Evolutionary conservation across 2,797 vertebrate species (phyloP).

Genomic region (Spinus olivaceus): DNA sequence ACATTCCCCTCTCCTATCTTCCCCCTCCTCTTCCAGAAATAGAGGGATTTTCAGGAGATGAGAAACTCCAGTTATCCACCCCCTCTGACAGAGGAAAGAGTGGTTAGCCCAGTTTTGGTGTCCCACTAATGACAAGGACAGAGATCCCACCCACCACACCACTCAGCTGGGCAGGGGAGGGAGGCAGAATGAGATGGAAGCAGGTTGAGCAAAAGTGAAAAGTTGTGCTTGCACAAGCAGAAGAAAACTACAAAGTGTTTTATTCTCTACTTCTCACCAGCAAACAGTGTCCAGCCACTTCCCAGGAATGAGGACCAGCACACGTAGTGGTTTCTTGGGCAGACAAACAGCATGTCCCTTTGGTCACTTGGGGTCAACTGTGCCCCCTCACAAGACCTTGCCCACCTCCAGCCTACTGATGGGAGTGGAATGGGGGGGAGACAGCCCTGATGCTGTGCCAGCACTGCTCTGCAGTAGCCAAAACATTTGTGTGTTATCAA

Average conservation of each 20-base stretch:
- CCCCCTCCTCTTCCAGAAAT: not conserved
- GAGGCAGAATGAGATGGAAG: not conserved
- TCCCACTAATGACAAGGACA: not conserved
- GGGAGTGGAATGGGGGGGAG: not conserved
- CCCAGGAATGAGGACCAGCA: not conserved
- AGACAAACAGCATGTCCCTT: not conserved
- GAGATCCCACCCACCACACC: rapidly evolving
- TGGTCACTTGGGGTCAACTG: not conserved
- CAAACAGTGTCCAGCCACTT: not conserved
- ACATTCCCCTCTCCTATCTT: not conserved
- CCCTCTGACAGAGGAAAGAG: not conserved
- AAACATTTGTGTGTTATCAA: not conserved
- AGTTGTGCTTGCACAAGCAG: not conserved
- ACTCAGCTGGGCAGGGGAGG: not conserved
- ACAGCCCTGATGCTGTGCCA: not conserved
- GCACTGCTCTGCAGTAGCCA: not conserved
- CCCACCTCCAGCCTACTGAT: not conserved
- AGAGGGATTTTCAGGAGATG: not conserved
- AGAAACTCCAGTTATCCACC: not conserved
- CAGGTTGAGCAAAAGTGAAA: not conserved
- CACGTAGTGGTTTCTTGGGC: rapidly evolving
- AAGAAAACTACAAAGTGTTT: not conserved
- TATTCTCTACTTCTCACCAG: not conserved
- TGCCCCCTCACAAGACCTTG: not conserved
- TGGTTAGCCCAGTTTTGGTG: not conserved